Evolutionary conservation across 1,140 invertebrate genomes (phyloP).

Genomic region (Lerema accius): DNA sequence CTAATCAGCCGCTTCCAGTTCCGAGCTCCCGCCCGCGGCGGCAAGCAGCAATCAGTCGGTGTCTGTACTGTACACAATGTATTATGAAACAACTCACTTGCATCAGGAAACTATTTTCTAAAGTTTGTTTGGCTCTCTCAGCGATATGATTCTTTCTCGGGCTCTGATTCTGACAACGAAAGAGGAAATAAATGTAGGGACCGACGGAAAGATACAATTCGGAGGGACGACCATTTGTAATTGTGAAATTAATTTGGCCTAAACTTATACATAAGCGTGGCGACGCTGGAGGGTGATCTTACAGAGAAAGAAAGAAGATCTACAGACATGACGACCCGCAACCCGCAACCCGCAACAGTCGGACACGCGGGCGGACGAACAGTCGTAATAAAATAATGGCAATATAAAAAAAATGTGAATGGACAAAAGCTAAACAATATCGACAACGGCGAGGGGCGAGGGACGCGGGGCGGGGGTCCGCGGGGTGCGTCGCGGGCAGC

Average conservation of each 20-base stretch:
- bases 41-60: too few species aligned
- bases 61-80: slow-evolving; percentile 45
- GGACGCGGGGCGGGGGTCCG: too few species aligned
- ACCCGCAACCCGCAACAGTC: too few species aligned
- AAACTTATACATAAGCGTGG: not conserved
- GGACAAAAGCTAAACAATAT: not conserved
- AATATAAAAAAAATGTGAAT: too few species aligned
- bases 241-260: not conserved
- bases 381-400: too few species aligned
- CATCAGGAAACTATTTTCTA: slow-evolving; percentile 78
- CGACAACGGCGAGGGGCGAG: not conserved
- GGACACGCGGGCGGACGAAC: too few species aligned
- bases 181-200: slow-evolving; percentile 64
- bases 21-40: not conserved
- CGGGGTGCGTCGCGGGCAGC: too few species aligned
- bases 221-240: slow-evolving; percentile 5
- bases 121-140: slow-evolving; percentile 78
- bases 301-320: too few species aligned
- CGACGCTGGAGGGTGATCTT: too few species aligned
- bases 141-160: slow-evolving; percentile 78
- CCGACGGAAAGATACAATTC: slow-evolving; percentile 29
- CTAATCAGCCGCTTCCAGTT: not conserved
- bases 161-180: slow-evolving; percentile 78
- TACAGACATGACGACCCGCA: too few species aligned
- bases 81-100: slow-evolving; percentile 73